phyloP scores from a whole-genome alignment of 2,797 vertebrate species.

The Melanotaenia nigrans region DNA sequence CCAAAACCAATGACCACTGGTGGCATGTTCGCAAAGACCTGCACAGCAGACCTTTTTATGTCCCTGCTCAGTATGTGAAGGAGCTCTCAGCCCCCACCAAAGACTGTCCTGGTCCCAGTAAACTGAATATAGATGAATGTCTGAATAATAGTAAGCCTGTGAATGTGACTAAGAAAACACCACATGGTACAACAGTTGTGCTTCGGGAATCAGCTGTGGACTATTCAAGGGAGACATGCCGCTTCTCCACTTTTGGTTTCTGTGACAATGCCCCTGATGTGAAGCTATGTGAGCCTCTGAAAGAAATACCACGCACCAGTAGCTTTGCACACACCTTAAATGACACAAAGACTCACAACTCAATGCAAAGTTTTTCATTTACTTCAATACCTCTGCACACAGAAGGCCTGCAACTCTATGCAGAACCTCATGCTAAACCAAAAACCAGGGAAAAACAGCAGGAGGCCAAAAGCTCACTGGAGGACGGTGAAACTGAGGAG shows the following conservation, averaged over 20 bases:
- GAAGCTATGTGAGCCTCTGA: constrained; percentile 4
- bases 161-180: neutral
- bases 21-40: constrained; percentile 92
- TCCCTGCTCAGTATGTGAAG: constrained; percentile 92
- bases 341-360: neutral
- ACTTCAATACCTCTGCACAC: neutral
- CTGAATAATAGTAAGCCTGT: neutral
- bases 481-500: constrained; percentile 8
- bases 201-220: neutral
- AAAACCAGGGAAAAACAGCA: constrained; percentile 11
- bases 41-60: constrained; percentile 87
- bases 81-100: constrained; percentile 67
- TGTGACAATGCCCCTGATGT: constrained; percentile 39
- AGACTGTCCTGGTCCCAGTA: neutral
- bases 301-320: neutral
- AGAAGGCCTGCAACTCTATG: neutral
- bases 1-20: constrained; percentile 94
- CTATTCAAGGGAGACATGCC: constrained; percentile 23
- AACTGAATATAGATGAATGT: constrained; percentile 14
- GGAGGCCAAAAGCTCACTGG: neutral
- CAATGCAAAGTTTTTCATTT: neutral
- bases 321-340: constrained; percentile 1
- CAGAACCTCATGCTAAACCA: constrained; percentile 23
- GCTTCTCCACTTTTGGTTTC: constrained; percentile 72
- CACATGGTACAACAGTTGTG: neutral